Base-by-base conservation (phyloP, 2,888 invertebrate species). In the Gandaritis pyraliata region DNA sequence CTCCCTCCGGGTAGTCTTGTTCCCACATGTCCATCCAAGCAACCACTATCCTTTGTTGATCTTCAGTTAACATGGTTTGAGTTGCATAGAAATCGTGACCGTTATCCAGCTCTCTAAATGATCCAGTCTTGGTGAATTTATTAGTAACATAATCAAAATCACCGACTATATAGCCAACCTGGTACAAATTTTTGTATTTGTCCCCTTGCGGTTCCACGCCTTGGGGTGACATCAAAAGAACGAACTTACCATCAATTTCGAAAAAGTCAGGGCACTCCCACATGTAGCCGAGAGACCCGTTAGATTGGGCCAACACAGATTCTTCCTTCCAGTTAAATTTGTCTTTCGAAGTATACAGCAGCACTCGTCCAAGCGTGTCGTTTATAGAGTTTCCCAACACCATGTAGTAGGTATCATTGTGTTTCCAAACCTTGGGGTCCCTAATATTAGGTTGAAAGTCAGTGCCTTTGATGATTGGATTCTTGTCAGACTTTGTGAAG, bases 181-280 rank as follows among this genome's bases (percentile, higher is more conserved):
- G 87, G 63, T 81, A 89, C 8, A 88, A 68, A 61, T 89, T 91
- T 47, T 39, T 58, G 46, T 54, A 62, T 18, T 54, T 43, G 29
- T 63, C 58, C 0, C 58, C 63, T 36, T 82, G 68, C 1, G 86
- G 64, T 52, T 72, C 3, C 0, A 92, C 60, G 1, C 92, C 90
- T 82, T 91, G 90, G 0, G 91, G 88, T 6, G 90, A 92, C 57
- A 93, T 82, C 3, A 93, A 65, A 0, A 93, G 72, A 13, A 93
- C 73, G 65, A 75, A 85, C 53, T 77, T 71, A 0, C 85, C 87
- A 18, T 79, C 60, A 0, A 93, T 61, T 66, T 87, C 82, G 41
- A 93, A 92, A 53, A 93, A 87, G 66, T 93, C 92, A 0, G 93
- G 93, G 75, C 93, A 93, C 70, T 93, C 93, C 86, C 87, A 93